Evolutionary conservation across 2,113 vertebrate species (phyloP), one percentile per base, ranked within the genome.

Genomic region (Grammomys dolichurus): DNA sequence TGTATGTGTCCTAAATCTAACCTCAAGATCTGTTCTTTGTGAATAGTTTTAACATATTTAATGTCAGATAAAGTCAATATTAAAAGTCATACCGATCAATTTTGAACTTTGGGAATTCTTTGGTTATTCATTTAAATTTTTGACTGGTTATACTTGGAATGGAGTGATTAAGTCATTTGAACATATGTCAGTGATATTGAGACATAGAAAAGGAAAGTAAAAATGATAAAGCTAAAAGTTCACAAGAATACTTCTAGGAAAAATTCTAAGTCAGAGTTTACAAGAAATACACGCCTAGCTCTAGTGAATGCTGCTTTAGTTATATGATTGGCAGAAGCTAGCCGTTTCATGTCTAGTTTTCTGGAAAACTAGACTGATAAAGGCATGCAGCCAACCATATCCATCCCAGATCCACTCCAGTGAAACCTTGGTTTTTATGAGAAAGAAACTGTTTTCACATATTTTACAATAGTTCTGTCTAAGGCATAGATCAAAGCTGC

Each of bases 401-500:
- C 36, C 70, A 85, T 65, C 93, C 17, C 91, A 96, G 91, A 97
- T 88, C 36, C 73, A 85, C 65, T 94, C 17, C 91, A 96, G 63
- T 54, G 94, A 91, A 97, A 91, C 67, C 67, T 80, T 36, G 73
- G 85, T 96, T 98, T 84, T 88, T 82, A 95, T 97, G 95, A 14
- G 65, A 98, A 97, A 72, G 87, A 97, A 92, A 95, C 0, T 10
- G 89, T 89, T 98, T 96, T 94, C 58, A 97, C 88, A 87, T 92
- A 86, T 97, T 98, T 96, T 96, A 96, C 89, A 95, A 90, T 78
- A 97, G 80, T 69, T 28, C 88, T 80, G 87, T 93, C 90, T 75
- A 93, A 95, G 95, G 70, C 93, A 97, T 95, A 97, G 90, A 97
- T 97, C 97, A 98, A 98, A 98, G 98, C 95, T 97, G 89, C 95